Base-by-base conservation (phyloP, 2,797 vertebrate genomes). In the Rousettus madagascariensis region DNA sequence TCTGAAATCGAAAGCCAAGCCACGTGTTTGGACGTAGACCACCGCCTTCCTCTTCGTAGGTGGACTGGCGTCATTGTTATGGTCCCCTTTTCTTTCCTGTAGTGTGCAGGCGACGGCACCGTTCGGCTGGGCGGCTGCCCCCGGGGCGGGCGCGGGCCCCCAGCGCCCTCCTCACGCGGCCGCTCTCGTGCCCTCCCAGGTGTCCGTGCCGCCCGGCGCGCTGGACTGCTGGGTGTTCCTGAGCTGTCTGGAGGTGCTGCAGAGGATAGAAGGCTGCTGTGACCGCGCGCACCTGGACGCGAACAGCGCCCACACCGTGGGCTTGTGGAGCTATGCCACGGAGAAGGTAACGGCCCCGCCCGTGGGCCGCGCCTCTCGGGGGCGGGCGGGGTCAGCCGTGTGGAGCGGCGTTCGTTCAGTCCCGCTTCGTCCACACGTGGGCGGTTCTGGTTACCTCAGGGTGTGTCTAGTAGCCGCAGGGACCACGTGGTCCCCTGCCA, bases 221-320 rank as follows among this genome's bases (percentile, higher is more conserved):
- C 98, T 99, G 96, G 99, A 99, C 98, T 99, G 99, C 97, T 99
- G 99, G 99, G 99, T 99, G 79, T 99, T 99, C 92, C 98, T 99
- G 97, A 99, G 99, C 98, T 99, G 99, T 93, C 97, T 99, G 98
- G 99, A 99, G 98, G 99, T 99, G 96, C 98, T 99, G 94, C 99
- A 99, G 98, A 98, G 99, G 97, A 99, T 99, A 69, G 99, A 99
- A 97, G 99, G 99, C 90, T 99, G 99, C 96, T 99, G 99, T 74
- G 99, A 99, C 83, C 99, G 98, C 71, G 98, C 98, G 8, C 99
- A 99, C 94, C 98, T 99, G 41, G 99, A 99, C n/a, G 99, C 99
- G 10, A 99, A 99, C 97, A 98, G 99, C 95, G 99, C 99, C 30
- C 99, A 99, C 96, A 99, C 99, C 0, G 99, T 99, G 80, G 99